Evolutionary conservation across 2,888 invertebrate genomes (phyloP).

Genomic region (Tachina grossa): DNA sequence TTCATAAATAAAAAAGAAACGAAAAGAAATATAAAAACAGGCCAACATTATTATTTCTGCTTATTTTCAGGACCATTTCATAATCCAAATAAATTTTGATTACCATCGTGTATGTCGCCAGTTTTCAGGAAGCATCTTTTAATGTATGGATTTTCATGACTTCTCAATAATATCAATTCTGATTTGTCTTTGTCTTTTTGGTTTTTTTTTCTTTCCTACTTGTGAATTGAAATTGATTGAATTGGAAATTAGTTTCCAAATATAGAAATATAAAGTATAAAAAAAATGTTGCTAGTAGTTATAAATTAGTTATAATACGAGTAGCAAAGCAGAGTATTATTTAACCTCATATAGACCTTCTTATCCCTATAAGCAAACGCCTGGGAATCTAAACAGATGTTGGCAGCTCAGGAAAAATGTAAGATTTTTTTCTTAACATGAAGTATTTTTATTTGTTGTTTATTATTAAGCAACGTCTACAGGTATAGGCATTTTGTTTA

Average conservation of each 20-base stretch:
- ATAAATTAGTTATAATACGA: too few species aligned
- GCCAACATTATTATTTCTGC: slow-evolving; percentile 39
- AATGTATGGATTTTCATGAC: slow-evolving; percentile 49
- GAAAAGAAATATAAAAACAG: slow-evolving; percentile 15
- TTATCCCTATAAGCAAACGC: too few species aligned
- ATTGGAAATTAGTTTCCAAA: slow-evolving; percentile 23
- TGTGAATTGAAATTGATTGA: slow-evolving; percentile 19
- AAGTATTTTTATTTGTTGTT: too few species aligned
- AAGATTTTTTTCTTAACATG: too few species aligned
- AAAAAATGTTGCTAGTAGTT: not conserved
- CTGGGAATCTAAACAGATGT: too few species aligned
- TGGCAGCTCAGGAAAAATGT: too few species aligned
- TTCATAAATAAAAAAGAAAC: slow-evolving; percentile 43
- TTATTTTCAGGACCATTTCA: slow-evolving; percentile 34
- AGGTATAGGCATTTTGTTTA: too few species aligned
- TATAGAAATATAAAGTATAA: not conserved
- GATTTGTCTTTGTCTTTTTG: not conserved
- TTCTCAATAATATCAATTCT: slow-evolving; percentile 60
- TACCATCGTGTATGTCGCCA: slow-evolving; percentile 30
- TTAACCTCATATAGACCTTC: too few species aligned
- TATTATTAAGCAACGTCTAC: too few species aligned
- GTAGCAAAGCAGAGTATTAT: too few species aligned
- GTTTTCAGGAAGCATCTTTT: slow-evolving; percentile 34
- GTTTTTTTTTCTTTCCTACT: not conserved
- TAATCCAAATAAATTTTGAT: slow-evolving; percentile 59